Base-by-base conservation (phyloP, 2,888 invertebrate genomes). In the Erpobdella octoculata region DNA sequence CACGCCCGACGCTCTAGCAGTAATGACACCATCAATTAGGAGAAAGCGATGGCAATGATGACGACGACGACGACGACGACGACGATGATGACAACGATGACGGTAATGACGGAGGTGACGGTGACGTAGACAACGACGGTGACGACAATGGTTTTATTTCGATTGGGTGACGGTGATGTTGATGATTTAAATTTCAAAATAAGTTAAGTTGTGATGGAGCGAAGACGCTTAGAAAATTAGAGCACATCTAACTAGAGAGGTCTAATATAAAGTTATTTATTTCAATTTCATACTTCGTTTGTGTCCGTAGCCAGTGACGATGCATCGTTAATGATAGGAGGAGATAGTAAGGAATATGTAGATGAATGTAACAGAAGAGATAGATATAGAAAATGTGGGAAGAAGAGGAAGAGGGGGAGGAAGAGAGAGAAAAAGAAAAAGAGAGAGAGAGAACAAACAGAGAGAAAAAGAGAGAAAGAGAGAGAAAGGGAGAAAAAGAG, bases 81-180 rank as follows among this genome's bases (percentile, higher is more conserved):
- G 62, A 62, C 36, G 9, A 62, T 21, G 1, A 28, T 62, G 62
- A 62, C 21, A 18, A 62, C 21, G 62, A 59, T n/a, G n/a, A n/a
- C n/a, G n/a, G n/a, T n/a, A 59, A 59, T 12, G 59, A 59, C 12
- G 21, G 28, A 59, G 9, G 9, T 9, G 65, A 35, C 8, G 65
- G 15, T 48, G 41, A 66, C 18, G 66, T 37, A 9, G 66, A 66
- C 38, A 21, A 66, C 12, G 66, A 66, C 38, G 66, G 38, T 33
- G 66, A 66, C 38, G 66, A 48, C n/a, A 8, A 66, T 53, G 66
- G 38, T 53, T n/a, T n/a, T n/a, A n/a, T n/a, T n/a, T n/a, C 3
- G 21, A 58, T 58, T 3, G 21, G 66, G 38, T 66, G 66, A 46
- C 28, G 69, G 18, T 62, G 69, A 69, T 69, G 69, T 28, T 53